Base-by-base conservation (phyloP, 2,797 vertebrate genomes). In the Sorex maritimensis region DNA sequence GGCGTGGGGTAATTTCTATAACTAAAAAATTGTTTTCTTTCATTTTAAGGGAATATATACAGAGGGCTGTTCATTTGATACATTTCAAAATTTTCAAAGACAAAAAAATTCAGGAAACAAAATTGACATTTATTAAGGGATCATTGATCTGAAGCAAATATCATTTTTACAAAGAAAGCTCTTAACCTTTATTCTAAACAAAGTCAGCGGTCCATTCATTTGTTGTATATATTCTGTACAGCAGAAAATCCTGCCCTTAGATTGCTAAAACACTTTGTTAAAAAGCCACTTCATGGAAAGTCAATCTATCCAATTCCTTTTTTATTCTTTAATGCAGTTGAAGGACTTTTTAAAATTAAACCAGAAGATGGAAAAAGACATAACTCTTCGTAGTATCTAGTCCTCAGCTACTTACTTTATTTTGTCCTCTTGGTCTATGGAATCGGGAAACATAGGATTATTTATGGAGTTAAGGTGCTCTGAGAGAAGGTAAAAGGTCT, bases 141-240 rank as follows among this genome's bases (percentile, higher is more conserved):
- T 41, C 6, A 8, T 81, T 96, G 91, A 90, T 8, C 74, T 88
- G 88, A 15, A 93, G 28, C 55, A 96, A 96, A 92, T 23, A 61
- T 74, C 13, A 44, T 30, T 93, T 92, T 90, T 55, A 55, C 90
- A 92, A 93, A 81, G 80, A 92, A 80, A 75, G 2, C 10, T 94
- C 3, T 89, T 96, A 87, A 95, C 24, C 81, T 93, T 82, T 92
- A 49, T 82, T 94, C 24, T 72, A 86, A 88, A 61, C 65, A 92
- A 86, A 92, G 88, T 58, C 17, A 38, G n/a, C 88, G 34, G 17
- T 82, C 58, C 11, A 26, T 72, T 0, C 2, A 75, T 82, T 92
- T 95, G 81, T 41, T 89, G 3, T 68, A 72, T 74, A 72, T 14
- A 46, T 82, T 34, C 8, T 3, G 6, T 68, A 85, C 6, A 61